These are phyloP conservation scores for Plagiodera versicolora DNA, from an alignment of 2,888 invertebrate species.

Conservation along the genomic window DNA sequence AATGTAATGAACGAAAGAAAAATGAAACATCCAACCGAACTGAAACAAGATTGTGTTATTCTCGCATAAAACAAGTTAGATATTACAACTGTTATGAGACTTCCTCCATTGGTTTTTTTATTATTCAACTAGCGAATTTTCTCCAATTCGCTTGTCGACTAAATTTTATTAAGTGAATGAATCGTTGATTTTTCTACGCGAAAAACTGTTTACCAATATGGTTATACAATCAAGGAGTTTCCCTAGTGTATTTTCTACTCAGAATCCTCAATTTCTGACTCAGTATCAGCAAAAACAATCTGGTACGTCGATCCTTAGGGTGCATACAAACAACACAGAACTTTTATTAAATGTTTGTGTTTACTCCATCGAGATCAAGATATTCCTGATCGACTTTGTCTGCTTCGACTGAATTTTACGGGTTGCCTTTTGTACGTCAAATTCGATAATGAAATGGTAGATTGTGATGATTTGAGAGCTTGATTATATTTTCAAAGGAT, in stretches of 20 bases:
- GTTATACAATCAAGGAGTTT: not conserved
- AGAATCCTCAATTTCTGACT: not conserved
- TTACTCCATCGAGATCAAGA: slow-evolving; percentile 19
- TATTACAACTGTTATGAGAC: no score
- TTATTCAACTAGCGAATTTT: no score
- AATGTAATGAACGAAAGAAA: no score
- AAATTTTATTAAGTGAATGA: no score
- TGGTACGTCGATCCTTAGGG: slow-evolving; percentile 11
- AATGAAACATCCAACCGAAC: no score
- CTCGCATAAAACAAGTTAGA: no score
- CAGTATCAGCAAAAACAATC: slow-evolving; percentile 17
- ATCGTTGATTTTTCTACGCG: not conserved
- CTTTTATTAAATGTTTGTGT: slow-evolving; percentile 26
- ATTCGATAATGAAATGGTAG: slow-evolving; percentile 3
- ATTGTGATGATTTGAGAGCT: no score
- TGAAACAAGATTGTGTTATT: no score
- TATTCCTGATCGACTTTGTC: slow-evolving; percentile 13
- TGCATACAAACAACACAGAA: slow-evolving; percentile 21
- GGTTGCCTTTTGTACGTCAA: no score
- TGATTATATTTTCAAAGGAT: no score
- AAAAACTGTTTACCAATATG: not conserved
- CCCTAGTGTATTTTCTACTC: not conserved
- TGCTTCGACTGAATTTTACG: not conserved
- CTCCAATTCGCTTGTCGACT: no score
- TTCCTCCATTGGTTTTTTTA: no score